phyloP scores from a whole-genome alignment of 2,113 vertebrate species.

The Zapus hudsonius region DNA sequence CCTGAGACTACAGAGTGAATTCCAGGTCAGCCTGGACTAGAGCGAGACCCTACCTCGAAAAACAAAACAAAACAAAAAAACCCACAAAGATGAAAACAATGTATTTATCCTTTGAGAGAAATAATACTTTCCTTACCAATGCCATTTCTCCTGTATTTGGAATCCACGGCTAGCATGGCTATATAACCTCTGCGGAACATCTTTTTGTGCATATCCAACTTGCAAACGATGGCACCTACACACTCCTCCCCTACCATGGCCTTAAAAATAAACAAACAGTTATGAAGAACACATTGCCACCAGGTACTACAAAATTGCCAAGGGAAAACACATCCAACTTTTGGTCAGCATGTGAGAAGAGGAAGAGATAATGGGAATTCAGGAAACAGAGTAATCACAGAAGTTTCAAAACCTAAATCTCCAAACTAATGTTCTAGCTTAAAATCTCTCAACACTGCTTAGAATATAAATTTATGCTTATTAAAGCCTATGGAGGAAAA shows the following conservation, averaged over 20 bases:
- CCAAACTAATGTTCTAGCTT: conserved; percentile 43
- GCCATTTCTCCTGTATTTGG: conserved; percentile 99
- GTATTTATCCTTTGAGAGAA: conserved; percentile 57
- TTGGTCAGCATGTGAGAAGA: conserved; percentile 39
- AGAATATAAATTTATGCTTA: neutral
- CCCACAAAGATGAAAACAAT: conserved; percentile 62
- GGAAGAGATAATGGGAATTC: neutral
- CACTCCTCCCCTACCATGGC: conserved; percentile 99
- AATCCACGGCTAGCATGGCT: conserved; percentile 99
- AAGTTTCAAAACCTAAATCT: conserved; percentile 58
- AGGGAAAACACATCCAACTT: conserved; percentile 59
- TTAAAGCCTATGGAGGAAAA: neutral
- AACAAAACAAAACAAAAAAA: too few species aligned
- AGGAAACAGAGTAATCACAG: neutral
- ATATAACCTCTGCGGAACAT: conserved; percentile 99
- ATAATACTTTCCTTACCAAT: conserved; percentile 92
- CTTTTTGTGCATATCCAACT: conserved; percentile 99
- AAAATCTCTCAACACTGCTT: conserved; percentile 7
- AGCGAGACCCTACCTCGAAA: too few species aligned
- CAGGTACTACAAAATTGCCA: conserved; percentile 65
- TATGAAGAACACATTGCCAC: conserved; percentile 80
- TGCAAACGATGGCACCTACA: conserved; percentile 99
- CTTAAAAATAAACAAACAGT: conserved; percentile 90
- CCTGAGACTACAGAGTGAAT: too few species aligned
- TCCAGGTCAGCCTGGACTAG: too few species aligned